Base-by-base conservation (phyloP, 2,113 vertebrate species). In the Pachyramphus minor region DNA sequence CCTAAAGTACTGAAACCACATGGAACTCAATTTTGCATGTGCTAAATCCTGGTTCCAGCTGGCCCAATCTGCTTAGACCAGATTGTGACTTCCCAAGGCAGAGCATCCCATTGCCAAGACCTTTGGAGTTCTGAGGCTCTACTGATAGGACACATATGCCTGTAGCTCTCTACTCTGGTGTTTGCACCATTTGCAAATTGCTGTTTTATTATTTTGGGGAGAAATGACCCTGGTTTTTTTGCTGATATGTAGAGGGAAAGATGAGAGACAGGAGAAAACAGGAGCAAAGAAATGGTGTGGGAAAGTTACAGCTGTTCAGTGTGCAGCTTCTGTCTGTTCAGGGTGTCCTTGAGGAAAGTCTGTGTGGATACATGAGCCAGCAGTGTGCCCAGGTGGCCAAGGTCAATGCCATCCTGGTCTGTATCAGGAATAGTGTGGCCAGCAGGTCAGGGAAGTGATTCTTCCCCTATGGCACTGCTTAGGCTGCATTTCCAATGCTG, bases 101-200 rank as follows among this genome's bases (percentile, higher is more conserved):
- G 56, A 49, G 25, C 11, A 31, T 59, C 23, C 14, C 23, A 7
- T 23, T 71, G 63, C 16, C n/a, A 22, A 47, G n/a, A 50, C 27
- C 44, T 64, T 8, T 28, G 44, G 45, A 64, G 44, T 33, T 35
- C 52, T 27, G 35, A n/a, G 71, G 35, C 23, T 55, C 24, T 41
- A 35, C 31, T 28, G 19, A 42, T 28, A 19, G 52, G 50, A 44
- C 25, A 16, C 0, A 2, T 0, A 2, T 41, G 30, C 55, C n/a
- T 13, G 25, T 49, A 74, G 42, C 28, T 39, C 0, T 4, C 47
- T 55, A 8, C 18, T 18, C 39, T 4, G 1, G 37, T 21, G 2
- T 42, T 47, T 47, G 56, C 56, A 28, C 41, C 24, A 15, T 12
- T 53, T 80, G n/a, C 11, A 42, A 68, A 42, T 49, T 8, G 25